Evolutionary conservation across 2,888 invertebrate species (phyloP), one percentile per base, ranked within the genome.

Genomic region (Clepsis dumicolana): DNA sequence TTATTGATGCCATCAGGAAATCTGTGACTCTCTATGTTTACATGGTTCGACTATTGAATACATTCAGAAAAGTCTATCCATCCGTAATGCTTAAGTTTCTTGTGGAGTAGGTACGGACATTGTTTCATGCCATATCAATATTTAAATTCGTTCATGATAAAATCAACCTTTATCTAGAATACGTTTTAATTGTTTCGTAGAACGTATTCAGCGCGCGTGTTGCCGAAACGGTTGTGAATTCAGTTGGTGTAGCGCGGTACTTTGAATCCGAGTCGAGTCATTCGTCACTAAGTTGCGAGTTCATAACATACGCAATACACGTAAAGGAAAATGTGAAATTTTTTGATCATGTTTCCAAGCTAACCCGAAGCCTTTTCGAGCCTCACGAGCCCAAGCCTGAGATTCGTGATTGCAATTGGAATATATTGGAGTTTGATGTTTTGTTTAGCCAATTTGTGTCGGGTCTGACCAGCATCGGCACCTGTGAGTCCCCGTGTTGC

Each of bases 221-320:
- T 48, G 70, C 71, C 72, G 72, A 80, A 80, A 77, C 73, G 73
- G 75, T 83, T 82, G 72, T 72, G 70, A 71, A 86, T 84, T 83
- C 83, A 75, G 73, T 18, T 61, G 64, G 75, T 74, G 81, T 74
- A 62, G 53, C 52, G 75, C 77, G 76, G 76, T 75, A 70, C 74
- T 79, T 78, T 79, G 77, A 62, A 60, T 72, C 66, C 21, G 70
- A 66, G 68, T 72, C 75, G 75, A 73, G 75, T 77, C 78, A 82
- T 82, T 79, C 73, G 74, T 82, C 82, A 84, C 71, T 77, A 80
- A 80, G 80, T 75, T 75, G 69, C 10, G 35, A 41, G 21, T 80
- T 78, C 77, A 78, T 82, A 69, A 71, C 65, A 70, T 69, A 74
- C 68, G 62, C 70, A 65, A 63, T 10, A 29, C 63, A 57, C 60